Evolutionary conservation across 2,888 invertebrate genomes (phyloP), one percentile per base, ranked within the genome.

Genomic region (Bhutanitis thaidina): DNA sequence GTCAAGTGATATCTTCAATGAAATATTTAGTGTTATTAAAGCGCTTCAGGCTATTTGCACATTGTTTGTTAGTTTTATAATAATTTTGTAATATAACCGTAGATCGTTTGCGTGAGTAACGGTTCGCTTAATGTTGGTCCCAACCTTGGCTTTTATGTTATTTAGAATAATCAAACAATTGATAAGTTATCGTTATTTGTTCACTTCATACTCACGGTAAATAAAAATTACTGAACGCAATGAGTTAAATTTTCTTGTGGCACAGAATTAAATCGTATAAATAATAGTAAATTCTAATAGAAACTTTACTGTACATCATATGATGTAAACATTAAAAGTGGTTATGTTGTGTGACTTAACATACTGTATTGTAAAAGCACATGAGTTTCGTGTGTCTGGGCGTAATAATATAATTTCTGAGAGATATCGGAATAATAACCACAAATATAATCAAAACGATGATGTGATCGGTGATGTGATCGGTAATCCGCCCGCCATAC

Each of bases 71-170:
- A 14, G 15, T 27, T 41, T 30, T 29, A 34, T 41, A 48, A 12
- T 25, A 30, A 25, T 37, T 49, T 36, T 16, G 20, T 44, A 44
- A 43, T 32, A 29, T 35, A 35, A 54, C 38, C 58, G 61, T 65
- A 64, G 64, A 68, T 62, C 46, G 58, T 57, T 65, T 57, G 64
- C 64, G 67, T 64, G 65, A 64, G 40, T 51, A 59, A 52, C 59
- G 54, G 60, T 58, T 61, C 50, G 16, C 30, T 50, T 14, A 29
- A 30, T 50, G 34, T 36, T 29, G 16, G 36, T 36, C 35, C 30
- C 34, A 51, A 45, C 50, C 50, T 51, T 51, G 50, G 50, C 50
- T 45, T 35, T 39, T 51, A 16, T 65, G 52, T 55, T 46, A 37
- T 37, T 46, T 36, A 51, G 7, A 44, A 41, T 16, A n/a, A 36